These are phyloP conservation scores for Tenthredo scrophulariae DNA, from an alignment of 2,888 invertebrate genomes.

Conservation along the genomic window DNA sequence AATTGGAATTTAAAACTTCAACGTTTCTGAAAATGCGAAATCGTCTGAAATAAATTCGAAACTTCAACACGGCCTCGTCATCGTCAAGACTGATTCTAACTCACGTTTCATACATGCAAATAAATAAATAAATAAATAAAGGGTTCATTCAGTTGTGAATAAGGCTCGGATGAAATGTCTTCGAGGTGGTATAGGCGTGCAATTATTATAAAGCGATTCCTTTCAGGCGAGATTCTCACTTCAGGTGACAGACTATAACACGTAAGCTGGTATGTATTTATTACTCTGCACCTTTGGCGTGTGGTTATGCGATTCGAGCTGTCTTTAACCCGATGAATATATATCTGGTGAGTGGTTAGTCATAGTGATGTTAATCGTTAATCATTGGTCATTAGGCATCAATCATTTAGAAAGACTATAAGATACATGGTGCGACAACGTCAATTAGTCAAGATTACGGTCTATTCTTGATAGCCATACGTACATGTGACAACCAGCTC, in stretches of 20 bases:
- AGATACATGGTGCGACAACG: constrained; percentile 16
- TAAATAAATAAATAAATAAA: neutral
- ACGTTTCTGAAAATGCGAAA: too few relatives aligned
- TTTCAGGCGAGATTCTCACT: constrained; percentile 26
- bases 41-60: too few relatives aligned
- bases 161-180: neutral
- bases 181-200: neutral
- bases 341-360: constrained; percentile 2
- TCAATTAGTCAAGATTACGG: constrained; percentile 33
- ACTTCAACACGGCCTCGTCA: too few relatives aligned
- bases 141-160: neutral
- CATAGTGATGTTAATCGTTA: constrained; percentile 29
- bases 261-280: constrained; percentile 34
- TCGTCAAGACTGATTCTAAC: neutral
- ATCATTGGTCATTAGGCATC: constrained; percentile 46
- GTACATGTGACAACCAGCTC: neutral
- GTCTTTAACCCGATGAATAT: constrained; percentile 28
- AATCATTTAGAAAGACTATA: constrained; percentile 16
- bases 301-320: constrained; percentile 13
- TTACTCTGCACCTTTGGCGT: constrained; percentile 4
- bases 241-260: constrained; percentile 13
- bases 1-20: too few relatives aligned
- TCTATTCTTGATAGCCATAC: neutral
- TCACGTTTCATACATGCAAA: neutral
- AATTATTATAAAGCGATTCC: constrained; percentile 9